Base-by-base conservation (phyloP, 2,888 invertebrate genomes). In the Macaria notata region DNA sequence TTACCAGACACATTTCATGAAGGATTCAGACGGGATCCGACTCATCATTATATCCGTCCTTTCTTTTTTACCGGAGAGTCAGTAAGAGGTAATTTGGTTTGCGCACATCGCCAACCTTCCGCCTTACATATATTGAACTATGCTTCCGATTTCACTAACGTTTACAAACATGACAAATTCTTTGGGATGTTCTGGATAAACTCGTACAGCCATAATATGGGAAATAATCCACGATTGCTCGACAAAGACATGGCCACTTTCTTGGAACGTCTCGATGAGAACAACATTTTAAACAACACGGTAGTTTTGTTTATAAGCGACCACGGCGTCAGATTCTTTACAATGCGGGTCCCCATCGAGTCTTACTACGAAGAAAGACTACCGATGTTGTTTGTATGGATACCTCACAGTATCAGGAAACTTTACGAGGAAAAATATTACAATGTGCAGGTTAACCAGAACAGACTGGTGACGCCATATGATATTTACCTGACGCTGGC, bases 31-130 rank as follows among this genome's bases (percentile, higher is more conserved):
- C 82, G 92, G 2, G 93, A 93, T 0, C 97, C 98, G 0, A 95
- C 96, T 0, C 96, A 97, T 76, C 96, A 96, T 72, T 97, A 97
- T 70, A 86, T 95, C 59, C 91, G 97, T 31, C 95, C 96, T 0
- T 94, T 95, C 66, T 92, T 95, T 59, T 74, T 94, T 7, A 95
- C 95, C 0, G 93, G 94, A 0, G 95, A 92, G 64, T 78, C 92
- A 9, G 33, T 2, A 30, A 81, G 80, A 29, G 86, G 87, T 43
- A 79, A 82, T 9, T 86, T 93, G 64, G 48, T 84, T 9, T 86
- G 85, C 61, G 65, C 77, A 3, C 70, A 85, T 81, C 59, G 82
- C 87, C 72, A 88, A 84, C 53, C 94, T 91, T 93, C 94, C 7
- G 93, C 93, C 7, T 93, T 94, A 72, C 92, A 94, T 54, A 86